Percentiles rank a stretch among this genome's conserved stretches.
phyloP scores from a whole-genome alignment of 2,113 vertebrate species.

The human (Homo sapiens) region DNA sequence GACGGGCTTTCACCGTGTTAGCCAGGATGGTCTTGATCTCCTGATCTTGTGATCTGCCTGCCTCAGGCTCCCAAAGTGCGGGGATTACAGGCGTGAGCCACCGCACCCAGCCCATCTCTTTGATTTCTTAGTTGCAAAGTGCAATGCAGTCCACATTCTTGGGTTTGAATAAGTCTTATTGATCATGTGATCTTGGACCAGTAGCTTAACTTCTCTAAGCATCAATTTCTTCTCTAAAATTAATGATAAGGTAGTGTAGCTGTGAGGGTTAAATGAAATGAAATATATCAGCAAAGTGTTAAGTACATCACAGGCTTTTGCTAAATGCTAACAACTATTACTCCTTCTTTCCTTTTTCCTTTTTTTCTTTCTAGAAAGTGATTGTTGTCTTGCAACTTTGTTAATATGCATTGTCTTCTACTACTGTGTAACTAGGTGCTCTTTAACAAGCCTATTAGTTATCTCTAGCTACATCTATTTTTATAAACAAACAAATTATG shows the following conservation, averaged over 20 bases:
- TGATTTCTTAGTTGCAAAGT: background rate
- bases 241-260: background rate
- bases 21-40: too few species aligned
- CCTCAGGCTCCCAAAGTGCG: too few species aligned
- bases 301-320: background rate
- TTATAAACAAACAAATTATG: slow-evolving; percentile 59
- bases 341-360: background rate
- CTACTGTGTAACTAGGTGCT: background rate
- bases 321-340: background rate
- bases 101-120: background rate
- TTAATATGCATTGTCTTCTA: background rate
- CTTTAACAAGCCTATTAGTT: slow-evolving; percentile 37
- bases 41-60: too few species aligned
- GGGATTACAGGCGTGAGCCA: too few species aligned
- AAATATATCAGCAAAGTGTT: background rate
- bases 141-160: background rate
- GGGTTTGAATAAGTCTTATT: background rate
- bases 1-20: too few species aligned
- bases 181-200: background rate
- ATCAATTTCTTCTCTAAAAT: slow-evolving; percentile 6
- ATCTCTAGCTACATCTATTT: slow-evolving; percentile 61
- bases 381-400: background rate
- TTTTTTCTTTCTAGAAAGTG: background rate
- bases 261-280: background rate
- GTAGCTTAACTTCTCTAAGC: background rate